Percentiles rank a stretch among this genome's conserved stretches.
Conservation (phyloP, 2,797 vertebrate species). For the Chrysocyon brachyurus region DNA sequence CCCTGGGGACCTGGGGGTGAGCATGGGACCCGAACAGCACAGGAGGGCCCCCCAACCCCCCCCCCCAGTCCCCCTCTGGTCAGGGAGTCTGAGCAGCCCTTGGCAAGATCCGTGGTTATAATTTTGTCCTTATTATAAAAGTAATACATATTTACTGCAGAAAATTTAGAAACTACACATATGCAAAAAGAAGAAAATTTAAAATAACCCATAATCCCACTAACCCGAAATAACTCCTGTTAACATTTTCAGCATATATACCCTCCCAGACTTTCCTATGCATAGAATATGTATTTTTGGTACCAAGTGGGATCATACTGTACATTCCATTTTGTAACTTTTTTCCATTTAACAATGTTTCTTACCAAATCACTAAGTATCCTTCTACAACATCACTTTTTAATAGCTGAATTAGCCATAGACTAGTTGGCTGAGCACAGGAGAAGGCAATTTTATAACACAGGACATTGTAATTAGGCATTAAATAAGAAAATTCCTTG, state of each 20-base stretch:
- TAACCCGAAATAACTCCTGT: constrained; percentile 79
- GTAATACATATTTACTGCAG: constrained; percentile 78
- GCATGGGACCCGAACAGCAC: accelerated
- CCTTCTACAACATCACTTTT: neutral
- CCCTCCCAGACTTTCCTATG: constrained; percentile 67
- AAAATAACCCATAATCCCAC: constrained; percentile 84
- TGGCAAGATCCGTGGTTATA: neutral
- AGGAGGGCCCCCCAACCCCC: neutral
- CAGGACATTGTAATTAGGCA: neutral
- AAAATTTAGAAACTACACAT: constrained; percentile 84
- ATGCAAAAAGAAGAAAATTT: constrained; percentile 80
- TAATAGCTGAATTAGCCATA: neutral
- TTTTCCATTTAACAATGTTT: constrained; percentile 31
- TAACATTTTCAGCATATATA: constrained; percentile 58
- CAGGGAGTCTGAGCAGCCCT: neutral
- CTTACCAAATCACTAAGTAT: neutral
- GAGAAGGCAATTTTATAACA: neutral
- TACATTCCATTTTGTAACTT: constrained; percentile 63
- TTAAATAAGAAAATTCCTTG: neutral
- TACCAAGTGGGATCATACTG: constrained; percentile 65
- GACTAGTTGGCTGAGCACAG: neutral
- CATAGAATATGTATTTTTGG: constrained; percentile 71
- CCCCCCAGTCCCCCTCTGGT: neutral
- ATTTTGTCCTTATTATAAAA: constrained; percentile 75
- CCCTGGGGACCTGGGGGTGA: accelerated